Conservation (phyloP, 2,797 vertebrate genomes). For the Podargus strigoides region DNA sequence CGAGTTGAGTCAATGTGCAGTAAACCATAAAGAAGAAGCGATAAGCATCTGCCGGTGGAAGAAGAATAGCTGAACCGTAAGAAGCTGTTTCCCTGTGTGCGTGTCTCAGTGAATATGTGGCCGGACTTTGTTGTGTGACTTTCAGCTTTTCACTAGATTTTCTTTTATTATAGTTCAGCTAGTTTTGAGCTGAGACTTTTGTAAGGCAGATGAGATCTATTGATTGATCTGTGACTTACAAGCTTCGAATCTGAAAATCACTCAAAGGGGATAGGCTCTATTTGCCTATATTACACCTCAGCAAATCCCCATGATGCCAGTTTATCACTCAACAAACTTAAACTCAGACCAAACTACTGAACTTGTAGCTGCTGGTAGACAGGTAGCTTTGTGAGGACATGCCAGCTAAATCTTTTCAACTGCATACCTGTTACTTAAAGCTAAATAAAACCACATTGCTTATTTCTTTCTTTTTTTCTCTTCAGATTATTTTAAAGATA, state of each 20-base stretch:
- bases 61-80: neutral
- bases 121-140: neutral
- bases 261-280: neutral
- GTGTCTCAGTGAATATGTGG: neutral
- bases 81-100: neutral
- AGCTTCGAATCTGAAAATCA: neutral
- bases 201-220: neutral
- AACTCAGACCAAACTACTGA: neutral
- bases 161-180: neutral
- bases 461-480: neutral
- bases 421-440: neutral
- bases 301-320: neutral
- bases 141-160: neutral
- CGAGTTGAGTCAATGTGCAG: slow-evolving; percentile 10
- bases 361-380: neutral
- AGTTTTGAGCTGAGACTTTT: neutral
- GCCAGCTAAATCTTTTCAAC: neutral
- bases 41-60: slow-evolving; percentile 20
- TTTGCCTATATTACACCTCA: neutral
- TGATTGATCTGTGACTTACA: neutral
- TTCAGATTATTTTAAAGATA: neutral
- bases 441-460: neutral
- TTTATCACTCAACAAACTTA: too few species aligned
- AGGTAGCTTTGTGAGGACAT: neutral
- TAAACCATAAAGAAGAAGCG: neutral